Percentiles rank a stretch among this genome's conserved stretches.
Conservation (phyloP, 2,797 vertebrate species). For the Molossus alvarezi region DNA sequence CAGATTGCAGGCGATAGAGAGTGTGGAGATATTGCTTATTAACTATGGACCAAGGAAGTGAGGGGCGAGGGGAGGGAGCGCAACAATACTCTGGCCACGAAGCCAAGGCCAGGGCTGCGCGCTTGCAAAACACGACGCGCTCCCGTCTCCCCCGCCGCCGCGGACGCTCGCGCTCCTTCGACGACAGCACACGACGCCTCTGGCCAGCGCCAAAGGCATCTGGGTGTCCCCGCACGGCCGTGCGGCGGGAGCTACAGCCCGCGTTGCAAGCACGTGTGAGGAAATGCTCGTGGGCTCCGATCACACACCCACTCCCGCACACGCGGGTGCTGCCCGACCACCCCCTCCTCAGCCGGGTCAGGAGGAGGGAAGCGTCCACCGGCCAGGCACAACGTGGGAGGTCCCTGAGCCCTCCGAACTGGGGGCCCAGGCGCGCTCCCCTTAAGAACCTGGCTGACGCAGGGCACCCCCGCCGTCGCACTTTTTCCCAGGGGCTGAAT, state of each 20-base stretch:
- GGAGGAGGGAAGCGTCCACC: neutral
- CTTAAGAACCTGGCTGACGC: fast-evolving
- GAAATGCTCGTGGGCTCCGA: neutral
- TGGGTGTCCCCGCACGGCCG: neutral
- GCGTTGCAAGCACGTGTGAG: constrained; percentile 65
- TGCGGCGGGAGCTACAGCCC: neutral
- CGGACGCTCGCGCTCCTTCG: neutral
- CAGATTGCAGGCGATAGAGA: constrained; percentile 67
- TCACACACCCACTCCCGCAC: constrained; percentile 15
- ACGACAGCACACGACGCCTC: neutral
- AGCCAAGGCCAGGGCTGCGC: constrained; percentile 32
- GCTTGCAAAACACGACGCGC: constrained; percentile 47
- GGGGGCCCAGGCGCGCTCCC: neutral
- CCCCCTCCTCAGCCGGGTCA: neutral
- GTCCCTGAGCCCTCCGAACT: neutral
- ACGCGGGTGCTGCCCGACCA: neutral
- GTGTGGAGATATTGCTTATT: constrained; percentile 39
- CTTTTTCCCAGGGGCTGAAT: neutral
- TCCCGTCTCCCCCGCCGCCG: neutral
- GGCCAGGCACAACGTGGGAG: no score
- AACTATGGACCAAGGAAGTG: constrained; percentile 74
- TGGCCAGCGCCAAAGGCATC: neutral
- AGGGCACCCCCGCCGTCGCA: neutral
- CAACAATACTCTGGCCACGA: neutral
- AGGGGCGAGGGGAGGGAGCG: neutral